Evolutionary conservation across 2,888 invertebrate genomes (phyloP), one percentile per base, ranked within the genome.

Genomic region (Drosophila demipolita): DNA sequence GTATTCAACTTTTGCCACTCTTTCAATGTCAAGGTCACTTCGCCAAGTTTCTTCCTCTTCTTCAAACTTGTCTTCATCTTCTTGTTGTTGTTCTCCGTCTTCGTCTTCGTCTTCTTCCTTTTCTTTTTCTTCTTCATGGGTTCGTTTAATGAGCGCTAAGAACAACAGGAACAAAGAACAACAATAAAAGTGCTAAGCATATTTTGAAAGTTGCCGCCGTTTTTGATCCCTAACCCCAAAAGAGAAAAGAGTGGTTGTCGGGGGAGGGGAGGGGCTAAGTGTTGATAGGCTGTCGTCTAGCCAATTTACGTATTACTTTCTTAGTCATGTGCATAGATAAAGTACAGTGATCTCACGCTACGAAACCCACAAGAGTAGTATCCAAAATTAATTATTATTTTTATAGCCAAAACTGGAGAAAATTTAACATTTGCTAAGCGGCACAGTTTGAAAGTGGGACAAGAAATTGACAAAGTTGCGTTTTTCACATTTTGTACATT

Each of bases 21-120:
- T 80, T 80, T 87, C 87, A 87, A 81, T 86, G 85, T 85, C 85
- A 86, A 86, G 85, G 85, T 87, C 88, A 77, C 59, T 66, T 66
- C 45, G 55, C 55, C 57, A 85, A 86, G 85, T 86, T 86, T 75
- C 67, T 67, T 63, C 69, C 67, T 52, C 66, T 59, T 62, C 54
- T 65, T 64, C 50, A 40, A 57, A 57, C 57, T 69, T 55, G 45
- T 62, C 11, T 20, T 36, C 53, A 20, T 49, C 75, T 57, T 50
- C 29, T 60, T 40, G 57, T 60, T 58, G 54, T 29, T 20, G 12
- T 49, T 45, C 66, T 48, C 23, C n/a, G 42, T 66, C 57, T 29
- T 54, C 9, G 45, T 53, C 59, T 50, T 55, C 53, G 38, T 61
- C 33, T 49, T 45, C 66, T 36, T 32, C n/a, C n/a, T 36, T 40